Conservation (phyloP, 2,797 vertebrate species). For the Astyanax mexicanus region DNA sequence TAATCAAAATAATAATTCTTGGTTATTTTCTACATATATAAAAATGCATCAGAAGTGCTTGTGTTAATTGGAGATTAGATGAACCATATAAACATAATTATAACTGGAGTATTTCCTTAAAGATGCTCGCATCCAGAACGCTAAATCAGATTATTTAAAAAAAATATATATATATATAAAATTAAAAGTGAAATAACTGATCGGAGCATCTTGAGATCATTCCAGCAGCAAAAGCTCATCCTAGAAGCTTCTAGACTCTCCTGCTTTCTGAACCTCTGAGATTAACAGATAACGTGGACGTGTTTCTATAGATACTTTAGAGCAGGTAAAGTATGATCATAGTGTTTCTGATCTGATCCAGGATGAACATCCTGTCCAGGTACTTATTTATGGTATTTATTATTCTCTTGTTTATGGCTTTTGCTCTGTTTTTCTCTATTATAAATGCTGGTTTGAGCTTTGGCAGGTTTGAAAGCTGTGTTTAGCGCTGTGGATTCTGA, state of each 20-base stretch:
- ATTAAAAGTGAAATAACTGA: too few species aligned
- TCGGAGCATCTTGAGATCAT: slow-evolving; percentile 66
- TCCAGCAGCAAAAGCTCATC: slow-evolving; percentile 62
- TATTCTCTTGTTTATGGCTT: slow-evolving; percentile 58
- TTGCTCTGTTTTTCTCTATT: slow-evolving; percentile 60
- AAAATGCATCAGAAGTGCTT: too few species aligned
- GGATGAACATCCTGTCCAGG: slow-evolving; percentile 71
- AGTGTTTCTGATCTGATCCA: slow-evolving; percentile 67
- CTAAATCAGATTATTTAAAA: background rate
- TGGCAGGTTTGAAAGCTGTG: slow-evolving; percentile 27
- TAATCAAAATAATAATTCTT: too few species aligned
- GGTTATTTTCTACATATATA: too few species aligned
- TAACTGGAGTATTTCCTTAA: too few species aligned
- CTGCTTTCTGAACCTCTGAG: slow-evolving; percentile 51
- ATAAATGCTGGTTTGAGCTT: slow-evolving; percentile 59
- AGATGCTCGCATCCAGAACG: background rate
- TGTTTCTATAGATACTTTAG: slow-evolving; percentile 36
- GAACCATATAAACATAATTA: background rate
- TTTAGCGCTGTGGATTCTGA: too few species aligned
- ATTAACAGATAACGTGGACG: slow-evolving; percentile 47
- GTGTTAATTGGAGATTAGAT: background rate
- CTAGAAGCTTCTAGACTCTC: slow-evolving; percentile 64
- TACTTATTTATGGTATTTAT: slow-evolving; percentile 56
- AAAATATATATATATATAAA: too few species aligned
- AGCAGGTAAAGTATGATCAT: slow-evolving; percentile 66